Base-by-base conservation (phyloP, 2,888 invertebrate genomes). In the Myopa tessellatipennis region DNA sequence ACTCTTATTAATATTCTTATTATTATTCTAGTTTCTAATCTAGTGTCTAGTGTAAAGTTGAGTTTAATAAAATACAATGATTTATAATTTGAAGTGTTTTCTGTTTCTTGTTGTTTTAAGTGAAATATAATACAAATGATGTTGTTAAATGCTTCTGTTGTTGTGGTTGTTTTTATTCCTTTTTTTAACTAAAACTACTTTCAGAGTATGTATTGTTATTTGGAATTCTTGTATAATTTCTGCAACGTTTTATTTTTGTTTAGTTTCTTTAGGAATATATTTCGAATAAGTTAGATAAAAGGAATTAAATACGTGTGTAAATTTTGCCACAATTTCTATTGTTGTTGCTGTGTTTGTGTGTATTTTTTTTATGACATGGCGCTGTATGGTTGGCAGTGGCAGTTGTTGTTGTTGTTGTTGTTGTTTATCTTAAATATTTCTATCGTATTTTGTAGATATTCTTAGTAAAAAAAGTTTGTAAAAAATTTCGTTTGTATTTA, bases 171-270 rank as follows among this genome's bases (percentile, higher is more conserved):
- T 6, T 45, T 45, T 50, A 26, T 26, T 12, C 74, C 16, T 63
- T 40, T 68, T 52, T 67, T 38, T 67, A 67, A 75, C 74, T 78
- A 71, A 78, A 76, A 79, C 85, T 86, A 85, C 84, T 87, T 86
- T 87, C 86, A 86, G 87, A 86, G 84, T 85, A 1, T 2, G 26
- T 80, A 40, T 71, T 82, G 82, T 76, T 67, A 8, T 73, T 61
- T 73, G 18, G 16, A 14, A n/a, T 63, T 26, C 16, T 45, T 26
- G 26, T 26, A 26, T 26, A 26, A 45, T 61, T 61, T 61, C 52
- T 4, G 38, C 12, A 65, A n/a, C 26, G 4, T 74, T 65, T 14
- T 34, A 50, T 52, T 50, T 52, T 50, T 38, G n/a, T 50, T 45
- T 63, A 60, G 61, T 61, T 34, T 34, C 16, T n/a, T 7, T 69